Evolutionary conservation across 2,888 invertebrate genomes (phyloP), one percentile per base, ranked within the genome.

Genomic region (Noctua fimbriata): DNA sequence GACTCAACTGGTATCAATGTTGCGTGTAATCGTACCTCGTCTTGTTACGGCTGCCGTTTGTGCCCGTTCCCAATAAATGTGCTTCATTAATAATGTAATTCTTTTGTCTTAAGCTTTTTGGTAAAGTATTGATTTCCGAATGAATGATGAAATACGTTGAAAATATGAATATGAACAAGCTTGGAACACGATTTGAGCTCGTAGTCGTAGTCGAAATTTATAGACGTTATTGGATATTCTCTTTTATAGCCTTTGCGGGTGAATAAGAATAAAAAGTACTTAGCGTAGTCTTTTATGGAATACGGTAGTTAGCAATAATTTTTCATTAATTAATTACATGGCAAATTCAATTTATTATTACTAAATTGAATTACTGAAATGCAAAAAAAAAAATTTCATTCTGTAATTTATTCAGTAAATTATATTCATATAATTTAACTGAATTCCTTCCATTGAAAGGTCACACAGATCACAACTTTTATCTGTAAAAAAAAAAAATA

Each of bases 1-100:
- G 36, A 73, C 41, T 82, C 78, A 76, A 76, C 75, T 87, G 81
- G 60, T 81, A 79, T 79, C 70, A 87, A 88, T 82, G 88, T 88
- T 70, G 77, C 70, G 78, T 74, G 55, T 70, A 76, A 47, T 55
- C 41, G 63, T 69, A 41, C 7, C 52, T 52, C 49, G 18, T 80
- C 41, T 65, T 70, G 55, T 69, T 63, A 78, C 63, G 10, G 28
- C 14, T 28, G 36, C 28, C 16, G 32, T 71, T 74, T 72, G 47
- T 44, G 44, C 66, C n/a, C 10, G n/a, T 47, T 58, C 49, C 36
- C n/a, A 75, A 76, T 24, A 44, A 79, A 84, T 65, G 65, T 69
- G 65, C 49, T 65, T 58, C 44, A 67, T 78, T 63, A 83, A 82
- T 47, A 67, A 36, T 52, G 18, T 52, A 14, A 58, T 52, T 78